Evolutionary conservation across 2,888 invertebrate genomes (phyloP), one percentile per base, ranked within the genome.

Genomic region (Aleiodes alternator): DNA sequence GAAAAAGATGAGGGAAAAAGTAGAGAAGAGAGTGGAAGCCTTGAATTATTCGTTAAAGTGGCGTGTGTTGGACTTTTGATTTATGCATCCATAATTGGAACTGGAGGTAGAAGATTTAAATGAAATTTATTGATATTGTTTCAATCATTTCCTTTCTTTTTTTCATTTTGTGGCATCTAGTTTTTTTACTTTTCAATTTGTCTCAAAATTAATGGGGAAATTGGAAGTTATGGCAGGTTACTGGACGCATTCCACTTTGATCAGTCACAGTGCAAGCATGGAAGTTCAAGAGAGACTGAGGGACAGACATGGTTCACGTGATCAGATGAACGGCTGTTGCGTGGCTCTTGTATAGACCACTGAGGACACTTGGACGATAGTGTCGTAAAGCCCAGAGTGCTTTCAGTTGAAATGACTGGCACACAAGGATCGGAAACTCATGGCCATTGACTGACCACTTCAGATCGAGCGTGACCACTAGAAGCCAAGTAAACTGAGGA

Each of bases 361-460:
- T 84, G 85, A 87, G 86, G 84, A 83, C 83, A 81, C 83, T 81
- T 80, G 81, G 83, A 80, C 83, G 84, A 86, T 84, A 86, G 85
- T 84, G 84, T 86, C 86, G 85, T 84, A 85, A 85, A 86, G 82
- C 83, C 82, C 81, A 81, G 76, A 83, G 86, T 84, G 86, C 86
- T 86, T 86, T 86, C 81, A 84, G 83, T 83, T 84, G 84, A 84
- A 88, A 87, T 87, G 88, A 87, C 88, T 87, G 85, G 82, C 84
- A 82, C 84, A 85, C 83, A 83, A 86, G 83, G 71, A 82, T 83
- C 86, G 87, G 82, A 85, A 86, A 83, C 86, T 86, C 84, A 80
- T 81, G 83, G 85, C 87, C 87, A 87, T 88, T 88, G 87, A 87
- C 87, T 88, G 85, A 85, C 85, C 87, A 87, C 87, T 88, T 86